These are phyloP conservation scores for Lasioglossum baleicum DNA, from an alignment of 1,140 invertebrate species.

Conservation along the genomic window DNA sequence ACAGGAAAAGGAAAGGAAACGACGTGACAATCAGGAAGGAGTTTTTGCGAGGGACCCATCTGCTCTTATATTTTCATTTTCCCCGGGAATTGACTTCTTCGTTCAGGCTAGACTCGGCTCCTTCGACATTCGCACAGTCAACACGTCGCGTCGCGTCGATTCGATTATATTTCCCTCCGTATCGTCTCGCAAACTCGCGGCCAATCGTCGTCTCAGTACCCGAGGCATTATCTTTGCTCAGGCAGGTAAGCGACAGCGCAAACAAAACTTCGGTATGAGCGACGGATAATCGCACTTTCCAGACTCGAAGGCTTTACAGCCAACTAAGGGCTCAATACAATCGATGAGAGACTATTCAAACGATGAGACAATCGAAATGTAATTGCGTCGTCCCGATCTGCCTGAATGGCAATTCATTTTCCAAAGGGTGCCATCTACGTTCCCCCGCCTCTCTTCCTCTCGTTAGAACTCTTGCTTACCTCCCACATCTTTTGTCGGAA, in stretches of 20 bases:
- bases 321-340: conserved; percentile 71
- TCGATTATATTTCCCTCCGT: conserved; percentile 7
- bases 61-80: conserved; percentile 65
- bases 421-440: conserved; percentile 51
- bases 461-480: conserved; percentile 37
- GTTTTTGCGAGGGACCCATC: conserved; percentile 58
- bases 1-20: conserved; percentile 49
- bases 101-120: background rate
- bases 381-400: conserved; percentile 74
- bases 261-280: conserved; percentile 68
- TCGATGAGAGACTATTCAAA: conserved; percentile 75
- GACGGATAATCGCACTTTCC: conserved; percentile 63
- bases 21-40: conserved; percentile 57
- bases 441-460: conserved; percentile 44
- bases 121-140: no score
- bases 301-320: conserved; percentile 65
- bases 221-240: conserved; percentile 48
- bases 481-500: conserved; percentile 59
- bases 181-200: background rate
- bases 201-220: conserved; percentile 45
- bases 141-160: no score
- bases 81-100: conserved; percentile 57
- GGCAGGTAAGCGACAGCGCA: conserved; percentile 54
- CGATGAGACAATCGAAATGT: conserved; percentile 77
- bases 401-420: conserved; percentile 75